Base-by-base conservation (phyloP, 1,140 invertebrate genomes). In the Apis florea region DNA sequence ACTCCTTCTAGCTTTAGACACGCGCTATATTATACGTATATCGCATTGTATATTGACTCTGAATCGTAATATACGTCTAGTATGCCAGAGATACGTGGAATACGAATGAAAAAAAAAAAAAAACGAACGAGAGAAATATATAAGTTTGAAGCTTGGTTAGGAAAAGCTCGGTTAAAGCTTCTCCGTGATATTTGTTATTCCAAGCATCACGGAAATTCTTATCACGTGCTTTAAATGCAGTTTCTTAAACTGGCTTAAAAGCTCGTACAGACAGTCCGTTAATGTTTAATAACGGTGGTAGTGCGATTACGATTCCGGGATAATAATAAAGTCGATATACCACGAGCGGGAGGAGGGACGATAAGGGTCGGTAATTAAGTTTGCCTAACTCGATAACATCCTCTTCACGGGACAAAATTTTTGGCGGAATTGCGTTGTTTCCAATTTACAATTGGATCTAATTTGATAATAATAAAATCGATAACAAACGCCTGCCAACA, bases 221-320 rank as follows among this genome's bases (percentile, higher is more conserved):
- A 74, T 66, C 70, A n/a, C 51, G 51, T 47, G 53, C 61, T 80
- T 70, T 80, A 80, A 80, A 80, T 56, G 70, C n/a, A 74, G 70
- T 56, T 40, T 71, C 61, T 80, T 67, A 74, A 80, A 74, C 51
- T n/a, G 51, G 78, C 51, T 80, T 74, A 74, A 74, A 51, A 56
- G 51, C 70, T 66, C 59, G 70, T 66, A 31, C 31, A 74, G 78
- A 66, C 69, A 66, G 70, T 80, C 24, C 71, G 71, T 80, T 80
- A 74, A 74, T 80, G 78, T 80, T 80, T 80, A 74, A 80, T 80
- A 66, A 80, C 58, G 51, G 53, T 24, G n/a, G 53, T 66, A 61
- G 70, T 74, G 78, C 17, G 71, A 74, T 56, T 80, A 80, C 74
- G 63, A 80, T 74, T 80, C 19, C 4, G 1, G 61, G 70, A 40